Evolutionary conservation across 2,797 vertebrate species (phyloP).

Genomic region (Glossophaga mutica): DNA sequence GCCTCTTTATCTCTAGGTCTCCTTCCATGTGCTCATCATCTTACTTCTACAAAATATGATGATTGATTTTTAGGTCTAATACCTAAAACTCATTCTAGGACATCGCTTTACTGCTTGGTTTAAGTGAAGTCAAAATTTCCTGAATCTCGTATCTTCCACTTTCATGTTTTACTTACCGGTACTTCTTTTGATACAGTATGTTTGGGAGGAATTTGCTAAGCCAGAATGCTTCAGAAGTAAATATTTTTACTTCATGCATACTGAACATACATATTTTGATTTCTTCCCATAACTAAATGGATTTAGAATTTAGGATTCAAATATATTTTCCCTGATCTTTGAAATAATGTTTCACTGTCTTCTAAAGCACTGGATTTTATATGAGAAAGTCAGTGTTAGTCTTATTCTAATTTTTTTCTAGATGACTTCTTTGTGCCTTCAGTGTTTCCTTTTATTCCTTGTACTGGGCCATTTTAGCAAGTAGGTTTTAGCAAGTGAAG

Average conservation of each 20-base stretch:
- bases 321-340: not conserved
- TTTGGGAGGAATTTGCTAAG: not conserved
- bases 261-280: not conserved
- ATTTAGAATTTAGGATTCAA: not conserved
- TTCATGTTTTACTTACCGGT: not conserved
- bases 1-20: not conserved
- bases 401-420: not conserved
- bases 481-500: not conserved
- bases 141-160: not conserved
- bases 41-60: not conserved
- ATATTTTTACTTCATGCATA: not conserved
- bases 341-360: not conserved
- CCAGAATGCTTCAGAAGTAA: not conserved
- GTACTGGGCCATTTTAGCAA: not conserved
- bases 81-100: not conserved
- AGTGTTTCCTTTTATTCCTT: not conserved
- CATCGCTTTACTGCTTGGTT: not conserved
- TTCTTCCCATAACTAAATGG: not conserved
- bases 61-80: not conserved
- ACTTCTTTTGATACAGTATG: not conserved
- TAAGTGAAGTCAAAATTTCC: not conserved
- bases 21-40: not conserved
- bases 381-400: not conserved
- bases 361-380: not conserved
- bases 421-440: not conserved